phyloP scores from a whole-genome alignment of 2,888 invertebrate genomes.

The Pheosia tremula region DNA sequence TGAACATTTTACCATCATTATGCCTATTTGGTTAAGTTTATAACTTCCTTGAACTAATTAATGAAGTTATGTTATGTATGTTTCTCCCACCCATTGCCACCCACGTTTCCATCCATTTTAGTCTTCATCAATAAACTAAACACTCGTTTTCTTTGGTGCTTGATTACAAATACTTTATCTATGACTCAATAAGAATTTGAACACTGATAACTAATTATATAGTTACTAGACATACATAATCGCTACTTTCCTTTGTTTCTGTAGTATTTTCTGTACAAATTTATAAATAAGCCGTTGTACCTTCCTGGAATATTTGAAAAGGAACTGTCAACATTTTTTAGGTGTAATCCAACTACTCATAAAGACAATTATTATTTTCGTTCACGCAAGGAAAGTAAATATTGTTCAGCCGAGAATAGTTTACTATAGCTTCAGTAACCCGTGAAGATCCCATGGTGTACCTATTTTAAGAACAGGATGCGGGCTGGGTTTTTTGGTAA shows the following conservation, averaged over 20 bases:
- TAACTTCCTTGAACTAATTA: not conserved
- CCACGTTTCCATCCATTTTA: not conserved
- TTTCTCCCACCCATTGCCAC: not conserved
- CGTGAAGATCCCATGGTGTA: constrained; percentile 17
- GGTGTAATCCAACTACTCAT: no score
- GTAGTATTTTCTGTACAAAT: not conserved
- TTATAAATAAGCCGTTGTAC: no score
- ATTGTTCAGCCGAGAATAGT: constrained; percentile 15
- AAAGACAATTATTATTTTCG: not conserved
- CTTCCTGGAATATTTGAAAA: no score
- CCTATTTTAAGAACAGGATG: constrained; percentile 56
- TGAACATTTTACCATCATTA: no score
- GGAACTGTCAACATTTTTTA: not conserved
- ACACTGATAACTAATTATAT: no score
- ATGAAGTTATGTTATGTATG: not conserved
- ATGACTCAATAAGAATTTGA: no score
- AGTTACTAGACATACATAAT: not conserved
- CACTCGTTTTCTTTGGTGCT: not conserved
- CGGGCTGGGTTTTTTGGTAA: constrained; percentile 50
- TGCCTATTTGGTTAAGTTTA: not conserved
- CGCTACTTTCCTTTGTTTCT: not conserved
- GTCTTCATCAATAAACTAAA: not conserved
- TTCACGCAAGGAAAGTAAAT: constrained; percentile 3
- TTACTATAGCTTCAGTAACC: not conserved
- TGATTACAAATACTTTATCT: not conserved